Conservation (phyloP, 2,888 invertebrate genomes). For the Tiliacea aurago region DNA sequence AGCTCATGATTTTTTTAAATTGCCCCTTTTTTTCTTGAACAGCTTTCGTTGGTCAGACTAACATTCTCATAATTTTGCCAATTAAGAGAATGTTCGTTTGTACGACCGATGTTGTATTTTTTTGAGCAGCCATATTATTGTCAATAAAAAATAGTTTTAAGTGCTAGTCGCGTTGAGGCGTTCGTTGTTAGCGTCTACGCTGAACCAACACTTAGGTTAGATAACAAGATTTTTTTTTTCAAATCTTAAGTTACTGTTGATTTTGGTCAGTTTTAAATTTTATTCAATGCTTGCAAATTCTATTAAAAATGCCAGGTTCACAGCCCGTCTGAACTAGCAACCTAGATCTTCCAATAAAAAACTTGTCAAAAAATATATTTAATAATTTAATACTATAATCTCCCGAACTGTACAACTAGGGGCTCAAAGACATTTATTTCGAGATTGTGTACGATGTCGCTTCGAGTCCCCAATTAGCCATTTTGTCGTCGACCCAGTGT, state of each 20-base stretch:
- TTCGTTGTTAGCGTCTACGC: not conserved
- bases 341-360: not conserved
- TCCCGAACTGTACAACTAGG: slow-evolving; percentile 13
- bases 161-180: not conserved
- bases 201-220: too few relatives aligned
- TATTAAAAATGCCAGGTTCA: slow-evolving; percentile 6
- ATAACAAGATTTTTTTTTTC: too few relatives aligned
- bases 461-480: slow-evolving; percentile 87
- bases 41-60: too few relatives aligned
- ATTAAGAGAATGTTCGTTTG: not conserved
- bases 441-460: slow-evolving; percentile 70
- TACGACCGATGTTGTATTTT: not conserved
- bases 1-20: too few relatives aligned
- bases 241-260: not conserved
- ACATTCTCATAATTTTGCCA: too few relatives aligned
- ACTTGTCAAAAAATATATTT: slow-evolving; percentile 4
- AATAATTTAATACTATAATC: slow-evolving; percentile 2
- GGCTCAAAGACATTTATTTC: not conserved
- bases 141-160: not conserved
- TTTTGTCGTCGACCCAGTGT: slow-evolving; percentile 93
- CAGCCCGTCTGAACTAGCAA: not conserved
- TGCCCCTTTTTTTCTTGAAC: too few relatives aligned
- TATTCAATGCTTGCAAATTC: not conserved
- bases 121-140: not conserved
- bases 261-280: not conserved